Conservation (phyloP, 2,113 vertebrate genomes). For the Caranx ignobilis region DNA sequence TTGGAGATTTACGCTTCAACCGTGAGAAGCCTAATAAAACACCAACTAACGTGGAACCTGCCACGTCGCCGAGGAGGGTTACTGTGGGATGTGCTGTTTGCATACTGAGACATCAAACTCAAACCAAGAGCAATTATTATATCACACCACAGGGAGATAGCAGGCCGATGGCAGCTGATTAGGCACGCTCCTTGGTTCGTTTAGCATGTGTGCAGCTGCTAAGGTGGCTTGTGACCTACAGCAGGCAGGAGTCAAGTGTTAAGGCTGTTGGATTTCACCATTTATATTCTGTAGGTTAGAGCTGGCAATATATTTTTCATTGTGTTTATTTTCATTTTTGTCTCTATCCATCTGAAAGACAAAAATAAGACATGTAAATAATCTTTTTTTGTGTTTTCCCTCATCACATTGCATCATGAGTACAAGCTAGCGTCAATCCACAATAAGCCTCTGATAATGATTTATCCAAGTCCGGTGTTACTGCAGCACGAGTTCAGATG, state of each 20-base stretch:
- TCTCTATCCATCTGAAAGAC: not conserved
- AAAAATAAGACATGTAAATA: slow-evolving; percentile 7
- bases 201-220: slow-evolving; percentile 43
- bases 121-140: slow-evolving; percentile 36
- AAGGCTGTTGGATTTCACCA: slow-evolving; percentile 8
- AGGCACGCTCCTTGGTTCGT: slow-evolving; percentile 12
- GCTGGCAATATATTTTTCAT: not conserved
- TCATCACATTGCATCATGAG: slow-evolving; percentile 4
- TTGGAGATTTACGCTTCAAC: slow-evolving; percentile 50
- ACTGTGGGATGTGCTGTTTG: slow-evolving; percentile 48
- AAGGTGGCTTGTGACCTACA: slow-evolving; percentile 20
- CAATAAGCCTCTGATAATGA: slow-evolving; percentile 2
- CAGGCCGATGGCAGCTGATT: slow-evolving; percentile 28
- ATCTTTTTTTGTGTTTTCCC: not conserved
- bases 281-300: slow-evolving; percentile 31
- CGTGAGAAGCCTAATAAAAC: slow-evolving; percentile 50
- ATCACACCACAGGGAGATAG: slow-evolving; percentile 5
- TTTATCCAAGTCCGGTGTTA: slow-evolving; percentile 20
- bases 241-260: slow-evolving; percentile 37
- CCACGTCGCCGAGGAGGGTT: not conserved
- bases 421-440: slow-evolving; percentile 3
- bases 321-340: not conserved
- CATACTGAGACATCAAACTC: slow-evolving; percentile 44
- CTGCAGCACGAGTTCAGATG: slow-evolving; percentile 41
- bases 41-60: not conserved